Evolutionary conservation across 2,797 vertebrate genomes (phyloP), one percentile per base, ranked within the genome.

Genomic region (Cheirogaleus major): DNA sequence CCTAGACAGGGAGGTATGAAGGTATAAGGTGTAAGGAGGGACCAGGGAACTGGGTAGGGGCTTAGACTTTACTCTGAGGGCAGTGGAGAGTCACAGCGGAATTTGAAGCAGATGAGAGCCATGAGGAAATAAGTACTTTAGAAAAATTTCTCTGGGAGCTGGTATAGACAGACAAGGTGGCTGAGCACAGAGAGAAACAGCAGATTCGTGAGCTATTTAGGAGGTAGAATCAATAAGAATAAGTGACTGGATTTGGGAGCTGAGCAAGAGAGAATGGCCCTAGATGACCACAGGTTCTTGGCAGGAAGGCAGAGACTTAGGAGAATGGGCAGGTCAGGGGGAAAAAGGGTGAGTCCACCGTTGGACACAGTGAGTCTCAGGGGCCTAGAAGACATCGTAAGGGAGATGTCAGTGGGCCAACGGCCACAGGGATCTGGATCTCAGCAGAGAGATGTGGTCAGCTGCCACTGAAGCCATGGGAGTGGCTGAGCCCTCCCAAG

Each of bases 51-150:
- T 30, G 9, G 63, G 41, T 14, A 25, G 41, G 18, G 70, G 45
- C 55, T 85, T 70, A 35, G 82, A 81, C 61, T 85, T 45, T 15
- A 78, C 59, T 63, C 63, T 61, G 83, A 90, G 38, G 89, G 48
- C 63, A 69, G 32, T 22, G 22, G n/a, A 91, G 88, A 63, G 83
- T 80, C 65, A 50, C 27, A 20, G 55, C 52, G 63, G 80, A 87
- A 98, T 72, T 91, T 83, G 32, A 94, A 93, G 88, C 38, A 85
- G 48, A 73, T 57, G 63, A 78, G 35, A 83, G 57, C 85, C 81
- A 89, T 23, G 20, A 59, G 91, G 57, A 97, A 87, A 72, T 59
- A 79, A 50, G 4, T 50, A 20, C 84, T 89, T 90, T 48, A 92
- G 88, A 92, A 92, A 93, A 94, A 50, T 57, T 27, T 48, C 52